These are phyloP conservation scores for Nephrotoma appendiculata DNA, from an alignment of 2,888 invertebrate genomes.

Conservation along the genomic window DNA sequence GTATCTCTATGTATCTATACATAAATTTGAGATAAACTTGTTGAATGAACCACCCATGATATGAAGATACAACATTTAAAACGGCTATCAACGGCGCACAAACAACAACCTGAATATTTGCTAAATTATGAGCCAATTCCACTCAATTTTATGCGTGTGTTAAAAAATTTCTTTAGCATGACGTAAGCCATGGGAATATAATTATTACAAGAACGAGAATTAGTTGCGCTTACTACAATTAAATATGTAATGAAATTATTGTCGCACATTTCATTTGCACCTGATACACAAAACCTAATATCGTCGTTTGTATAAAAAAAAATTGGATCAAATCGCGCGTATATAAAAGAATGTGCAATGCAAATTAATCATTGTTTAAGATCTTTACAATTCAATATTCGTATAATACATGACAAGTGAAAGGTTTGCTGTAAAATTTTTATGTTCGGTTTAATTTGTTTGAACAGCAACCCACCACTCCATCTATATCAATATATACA, in stretches of 20 bases:
- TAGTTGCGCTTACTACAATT: not conserved
- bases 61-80: not conserved
- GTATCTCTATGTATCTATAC: not conserved
- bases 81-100: not conserved
- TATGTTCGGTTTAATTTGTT: not conserved
- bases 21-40: not conserved
- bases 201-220: not conserved
- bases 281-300: not conserved
- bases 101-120: not conserved
- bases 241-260: not conserved
- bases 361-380: not conserved
- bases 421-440: not conserved
- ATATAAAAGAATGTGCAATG: not conserved
- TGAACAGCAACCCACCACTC: not conserved
- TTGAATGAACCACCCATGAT: not conserved
- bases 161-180: not conserved
- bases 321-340: not conserved
- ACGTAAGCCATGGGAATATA: not conserved
- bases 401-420: not conserved
- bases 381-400: not conserved
- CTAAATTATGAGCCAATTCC: not conserved
- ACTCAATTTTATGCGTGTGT: not conserved
- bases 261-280: not conserved
- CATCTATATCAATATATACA: not conserved
- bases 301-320: not conserved